Percentiles rank a stretch among this genome's conserved stretches.
Conservation (phyloP, 2,797 vertebrate species). For the Sebastiscus tertius region DNA sequence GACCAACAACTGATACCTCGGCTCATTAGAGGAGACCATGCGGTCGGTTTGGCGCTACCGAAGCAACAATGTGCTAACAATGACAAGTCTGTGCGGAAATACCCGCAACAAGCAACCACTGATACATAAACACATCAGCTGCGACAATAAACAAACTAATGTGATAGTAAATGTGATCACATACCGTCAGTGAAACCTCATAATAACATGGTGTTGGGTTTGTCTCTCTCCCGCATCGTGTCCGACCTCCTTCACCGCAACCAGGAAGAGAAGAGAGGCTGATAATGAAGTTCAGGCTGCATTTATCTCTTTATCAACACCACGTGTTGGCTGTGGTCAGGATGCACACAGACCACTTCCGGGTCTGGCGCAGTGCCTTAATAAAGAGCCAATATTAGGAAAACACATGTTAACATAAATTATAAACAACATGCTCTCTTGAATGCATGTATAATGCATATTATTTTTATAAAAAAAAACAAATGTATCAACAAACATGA, state of each 20-base stretch:
- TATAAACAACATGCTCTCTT: background rate
- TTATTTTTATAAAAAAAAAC: background rate
- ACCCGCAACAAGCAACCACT: background rate
- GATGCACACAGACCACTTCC: constrained; percentile 54
- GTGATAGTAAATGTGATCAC: accelerated
- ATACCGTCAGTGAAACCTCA: background rate
- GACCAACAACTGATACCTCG: background rate
- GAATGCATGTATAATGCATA: background rate
- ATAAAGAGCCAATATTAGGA: background rate
- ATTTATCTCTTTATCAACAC: constrained; percentile 71
- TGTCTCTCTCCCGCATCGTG: accelerated
- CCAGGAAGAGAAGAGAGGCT: constrained; percentile 45
- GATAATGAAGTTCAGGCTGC: background rate
- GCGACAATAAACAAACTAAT: background rate
- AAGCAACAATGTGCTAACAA: constrained; percentile 1
- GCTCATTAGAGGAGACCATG: constrained; percentile 13
- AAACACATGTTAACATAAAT: background rate
- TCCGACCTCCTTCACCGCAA: accelerated
- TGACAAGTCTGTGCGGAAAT: background rate
- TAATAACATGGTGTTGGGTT: accelerated
- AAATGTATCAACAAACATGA: background rate
- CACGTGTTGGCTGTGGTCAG: constrained; percentile 70
- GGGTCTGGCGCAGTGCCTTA: constrained; percentile 24
- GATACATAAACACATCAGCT: background rate
- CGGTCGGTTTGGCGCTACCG: constrained; percentile 29